phyloP scores from a whole-genome alignment of 2,888 invertebrate genomes.

The Linnaemya vulpina region DNA sequence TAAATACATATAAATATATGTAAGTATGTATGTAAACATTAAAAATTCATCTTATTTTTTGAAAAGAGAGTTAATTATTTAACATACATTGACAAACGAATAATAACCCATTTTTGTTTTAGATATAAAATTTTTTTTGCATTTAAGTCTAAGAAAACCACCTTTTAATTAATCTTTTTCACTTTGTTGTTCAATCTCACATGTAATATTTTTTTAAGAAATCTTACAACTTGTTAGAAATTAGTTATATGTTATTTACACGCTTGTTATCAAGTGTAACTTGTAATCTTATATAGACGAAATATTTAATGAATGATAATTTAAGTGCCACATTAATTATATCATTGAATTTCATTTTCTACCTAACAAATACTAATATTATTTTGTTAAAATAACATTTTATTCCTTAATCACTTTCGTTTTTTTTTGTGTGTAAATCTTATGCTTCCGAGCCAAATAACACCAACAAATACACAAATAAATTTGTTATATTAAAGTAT shows the following conservation, averaged over 20 bases:
- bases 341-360: conserved; percentile 58
- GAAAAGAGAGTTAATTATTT: too few species aligned
- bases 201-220: conserved; percentile 24
- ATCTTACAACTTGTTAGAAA: conserved; percentile 27
- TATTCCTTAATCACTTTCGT: conserved; percentile 43
- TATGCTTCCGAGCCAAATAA: conserved; percentile 71
- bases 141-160: conserved; percentile 51
- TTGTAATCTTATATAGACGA: too few species aligned
- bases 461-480: conserved; percentile 67
- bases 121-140: conserved; percentile 54
- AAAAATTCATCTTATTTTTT: too few species aligned
- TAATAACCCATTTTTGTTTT: conserved; percentile 19
- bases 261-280: too few species aligned
- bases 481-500: conserved; percentile 7
- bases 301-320: conserved; percentile 61
- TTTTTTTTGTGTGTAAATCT: conserved; percentile 1
- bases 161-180: neutral
- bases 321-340: conserved; percentile 68
- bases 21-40: too few species aligned
- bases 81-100: too few species aligned
- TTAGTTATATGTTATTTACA: too few species aligned
- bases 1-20: too few species aligned
- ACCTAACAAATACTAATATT: conserved; percentile 21
- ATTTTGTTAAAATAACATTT: conserved; percentile 37
- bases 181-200: conserved; percentile 35